Evolutionary conservation across 1,140 invertebrate species (phyloP), one percentile per base, ranked within the genome.

Genomic region (Globodera rostochiensis): DNA sequence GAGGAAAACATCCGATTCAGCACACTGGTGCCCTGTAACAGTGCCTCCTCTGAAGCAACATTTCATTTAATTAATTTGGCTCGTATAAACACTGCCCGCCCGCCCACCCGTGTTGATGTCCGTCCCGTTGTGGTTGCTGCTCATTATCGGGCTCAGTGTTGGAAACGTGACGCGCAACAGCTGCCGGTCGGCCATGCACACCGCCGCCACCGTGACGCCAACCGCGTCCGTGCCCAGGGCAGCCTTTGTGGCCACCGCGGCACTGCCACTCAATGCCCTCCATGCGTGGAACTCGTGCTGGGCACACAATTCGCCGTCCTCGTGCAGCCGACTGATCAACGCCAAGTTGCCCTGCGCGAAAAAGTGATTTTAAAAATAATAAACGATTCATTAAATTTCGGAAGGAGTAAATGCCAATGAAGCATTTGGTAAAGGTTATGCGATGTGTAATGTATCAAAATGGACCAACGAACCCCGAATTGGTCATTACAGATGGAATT

Each of bases 281-380:
- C 77, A 78, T 19, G 77, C 77, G 70, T 78, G 36, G 66, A 78
- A 78, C 25, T 78, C 77, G 9, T 78, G 77, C 4, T 53, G 50
- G 8, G 77, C 77, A 6, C 46, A 78, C 1, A 78, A 9, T 15
- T 71, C 60, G 0, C 77, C 77, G 13, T 47, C 66, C 25, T 78
- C 64, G 70, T 78, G 77, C 7, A 78, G 47, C 45, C 64, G 53
- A 47, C 77, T 78, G 25, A 78, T 36, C 47, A 78, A 13, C 46
- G 77, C 66, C 5, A 78, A 49, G 47, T 70, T 78, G 6, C 77
- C 77, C 77, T 78, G 4, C 1, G 36, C 36, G 36, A 36, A 36
- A 1, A 1, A 36, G 36, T 36, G 36, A 36, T 0, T 36, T 36
- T 36, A 36, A 36, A 36, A 36, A 36, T 36, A 36, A 36, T 36